Evolutionary conservation across 2,888 invertebrate species (phyloP).

Genomic region (Lamellibrachia columna): DNA sequence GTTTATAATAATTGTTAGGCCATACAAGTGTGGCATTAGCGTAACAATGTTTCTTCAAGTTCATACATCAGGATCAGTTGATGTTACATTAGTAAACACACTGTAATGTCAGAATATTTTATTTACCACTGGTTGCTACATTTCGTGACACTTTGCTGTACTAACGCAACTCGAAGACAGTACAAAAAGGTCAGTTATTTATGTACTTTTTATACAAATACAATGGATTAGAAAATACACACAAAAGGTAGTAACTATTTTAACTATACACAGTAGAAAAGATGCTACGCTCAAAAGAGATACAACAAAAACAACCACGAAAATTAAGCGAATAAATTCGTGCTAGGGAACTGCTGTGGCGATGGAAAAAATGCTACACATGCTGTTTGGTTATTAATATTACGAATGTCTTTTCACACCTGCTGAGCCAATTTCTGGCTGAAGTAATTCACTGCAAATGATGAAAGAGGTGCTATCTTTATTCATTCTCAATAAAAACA

Average conservation of each 20-base stretch:
- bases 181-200: not conserved
- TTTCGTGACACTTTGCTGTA: not conserved
- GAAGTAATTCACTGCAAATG: not conserved
- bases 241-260: not conserved
- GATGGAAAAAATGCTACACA: not conserved
- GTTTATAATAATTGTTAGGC: no score
- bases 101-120: no score
- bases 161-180: not conserved
- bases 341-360: not conserved
- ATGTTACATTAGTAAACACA: no score
- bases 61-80: no score
- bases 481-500: not conserved
- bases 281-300: not conserved
- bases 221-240: not conserved
- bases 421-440: not conserved
- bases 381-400: constrained; percentile 6
- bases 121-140: not conserved
- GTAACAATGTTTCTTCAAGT: no score
- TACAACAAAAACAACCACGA: not conserved
- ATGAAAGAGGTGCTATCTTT: not conserved
- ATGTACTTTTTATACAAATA: not conserved
- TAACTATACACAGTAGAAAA: not conserved
- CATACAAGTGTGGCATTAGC: no score
- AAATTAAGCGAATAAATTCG: not conserved
- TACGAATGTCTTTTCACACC: not conserved